Evolutionary conservation across 2,113 vertebrate genomes (phyloP).

Genomic region (Chlorodrepanis virens): DNA sequence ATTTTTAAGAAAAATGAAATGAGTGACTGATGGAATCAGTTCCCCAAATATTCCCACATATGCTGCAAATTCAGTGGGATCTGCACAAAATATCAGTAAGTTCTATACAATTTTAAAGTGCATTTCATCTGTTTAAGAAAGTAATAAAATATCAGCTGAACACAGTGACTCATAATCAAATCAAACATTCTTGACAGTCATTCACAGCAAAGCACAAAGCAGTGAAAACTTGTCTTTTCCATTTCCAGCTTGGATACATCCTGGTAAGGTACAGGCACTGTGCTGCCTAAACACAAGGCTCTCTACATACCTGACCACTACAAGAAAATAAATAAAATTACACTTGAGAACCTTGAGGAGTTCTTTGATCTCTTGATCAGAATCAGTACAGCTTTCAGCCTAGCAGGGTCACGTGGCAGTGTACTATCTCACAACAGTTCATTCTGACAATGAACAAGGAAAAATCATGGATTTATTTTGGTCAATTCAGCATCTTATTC

Average conservation of each 20-base stretch:
- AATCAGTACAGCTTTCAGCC: background rate
- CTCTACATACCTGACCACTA: background rate
- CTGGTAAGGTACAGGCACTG: background rate
- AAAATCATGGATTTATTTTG: background rate
- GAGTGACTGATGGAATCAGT: background rate
- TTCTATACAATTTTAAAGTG: constrained; percentile 8
- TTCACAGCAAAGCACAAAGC: background rate
- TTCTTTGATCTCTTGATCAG: background rate
- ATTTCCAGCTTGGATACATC: background rate
- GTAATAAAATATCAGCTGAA: background rate
- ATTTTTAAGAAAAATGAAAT: background rate
- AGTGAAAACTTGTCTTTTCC: background rate
- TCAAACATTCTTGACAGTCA: background rate
- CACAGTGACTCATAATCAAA: background rate
- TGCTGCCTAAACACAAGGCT: background rate
- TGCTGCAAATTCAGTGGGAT: background rate
- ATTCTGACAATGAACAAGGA: background rate
- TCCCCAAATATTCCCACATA: background rate
- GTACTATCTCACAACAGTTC: background rate
- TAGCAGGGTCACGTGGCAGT: background rate
- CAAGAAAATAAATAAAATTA: background rate
- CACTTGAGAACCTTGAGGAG: background rate
- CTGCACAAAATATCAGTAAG: constrained; percentile 10
- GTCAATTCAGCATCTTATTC: background rate
- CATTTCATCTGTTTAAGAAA: background rate